Evolutionary conservation across 2,888 invertebrate species (phyloP), one percentile per base, ranked within the genome.

Genomic region (Philopedon plagiatum): DNA sequence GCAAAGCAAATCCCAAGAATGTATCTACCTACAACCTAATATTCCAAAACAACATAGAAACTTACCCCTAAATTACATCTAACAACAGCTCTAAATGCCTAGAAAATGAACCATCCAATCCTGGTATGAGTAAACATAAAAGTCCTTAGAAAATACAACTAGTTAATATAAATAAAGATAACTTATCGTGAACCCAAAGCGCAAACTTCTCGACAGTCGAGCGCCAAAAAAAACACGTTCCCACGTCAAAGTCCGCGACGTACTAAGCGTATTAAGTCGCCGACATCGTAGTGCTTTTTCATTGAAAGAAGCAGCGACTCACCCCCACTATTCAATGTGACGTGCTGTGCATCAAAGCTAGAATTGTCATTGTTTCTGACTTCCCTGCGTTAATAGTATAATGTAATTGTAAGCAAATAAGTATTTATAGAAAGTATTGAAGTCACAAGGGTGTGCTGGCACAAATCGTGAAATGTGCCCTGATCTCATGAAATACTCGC

Each of bases 241-340:
- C 37, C 60, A 60, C 71, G 70, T 70, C 70, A 70, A 46, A 51
- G 37, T 21, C 54, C 21, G 46, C 71, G 66, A 37, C 66, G 61
- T 61, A 71, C 69, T 69, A 46, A 39, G 46, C 39, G 62, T 69
- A 69, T 62, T 56, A 62, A 71, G 34, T 44, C 32, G 61, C 65
- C 71, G 60, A 65, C 71, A 71, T 71, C 71, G 60, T 58, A 60
- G 66, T 60, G 66, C 57, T 66, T 66, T 71, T 71, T 71, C 71
- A 71, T 71, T 71, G 66, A 71, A 66, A 61, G 61, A 66, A 71
- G 71, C 54, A 60, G 60, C 57, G 41, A 29, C 15, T 61, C 62
- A 56, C 66, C 71, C 71, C 71, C 66, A 65, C 71, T 60, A 68
- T 29, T 26, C 39, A 68, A 51, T n/a, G 60, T 32, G 29, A 61